These are phyloP conservation scores for Carpatolechia fugitivella DNA, from an alignment of 2,888 invertebrate species.

Conservation along the genomic window DNA sequence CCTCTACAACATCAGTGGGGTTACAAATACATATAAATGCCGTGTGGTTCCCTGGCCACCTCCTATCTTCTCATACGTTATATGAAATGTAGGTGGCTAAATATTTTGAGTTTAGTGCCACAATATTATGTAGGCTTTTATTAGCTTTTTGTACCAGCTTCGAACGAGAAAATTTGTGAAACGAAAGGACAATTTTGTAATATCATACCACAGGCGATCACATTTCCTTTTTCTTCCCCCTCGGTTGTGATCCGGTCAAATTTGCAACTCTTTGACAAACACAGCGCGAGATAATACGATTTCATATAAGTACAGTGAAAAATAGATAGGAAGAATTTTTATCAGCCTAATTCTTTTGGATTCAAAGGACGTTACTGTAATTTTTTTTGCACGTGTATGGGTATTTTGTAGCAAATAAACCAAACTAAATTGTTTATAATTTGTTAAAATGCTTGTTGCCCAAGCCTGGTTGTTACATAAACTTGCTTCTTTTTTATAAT, in stretches of 20 bases:
- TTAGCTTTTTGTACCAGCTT: no score
- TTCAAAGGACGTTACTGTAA: background rate
- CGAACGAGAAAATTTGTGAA: background rate
- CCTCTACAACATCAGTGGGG: slow-evolving; percentile 41
- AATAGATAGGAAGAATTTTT: background rate
- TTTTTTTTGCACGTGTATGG: no score
- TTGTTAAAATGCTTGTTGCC: no score
- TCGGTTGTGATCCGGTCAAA: background rate
- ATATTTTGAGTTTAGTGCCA: no score
- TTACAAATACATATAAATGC: background rate
- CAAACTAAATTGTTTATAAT: no score
- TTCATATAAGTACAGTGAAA: background rate
- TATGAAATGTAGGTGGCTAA: no score
- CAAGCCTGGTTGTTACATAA: no score
- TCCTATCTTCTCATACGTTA: no score
- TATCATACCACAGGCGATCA: background rate
- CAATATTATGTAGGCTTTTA: no score
- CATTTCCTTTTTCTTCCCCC: background rate
- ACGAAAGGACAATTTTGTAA: background rate
- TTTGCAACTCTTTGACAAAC: slow-evolving; percentile 8
- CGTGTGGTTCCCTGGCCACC: no score
- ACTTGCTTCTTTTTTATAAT: no score
- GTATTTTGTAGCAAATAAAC: no score
- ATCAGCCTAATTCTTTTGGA: background rate
- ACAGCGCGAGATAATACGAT: slow-evolving; percentile 1